Conservation (phyloP, 2,797 vertebrate species). For the Chelon auratus region DNA sequence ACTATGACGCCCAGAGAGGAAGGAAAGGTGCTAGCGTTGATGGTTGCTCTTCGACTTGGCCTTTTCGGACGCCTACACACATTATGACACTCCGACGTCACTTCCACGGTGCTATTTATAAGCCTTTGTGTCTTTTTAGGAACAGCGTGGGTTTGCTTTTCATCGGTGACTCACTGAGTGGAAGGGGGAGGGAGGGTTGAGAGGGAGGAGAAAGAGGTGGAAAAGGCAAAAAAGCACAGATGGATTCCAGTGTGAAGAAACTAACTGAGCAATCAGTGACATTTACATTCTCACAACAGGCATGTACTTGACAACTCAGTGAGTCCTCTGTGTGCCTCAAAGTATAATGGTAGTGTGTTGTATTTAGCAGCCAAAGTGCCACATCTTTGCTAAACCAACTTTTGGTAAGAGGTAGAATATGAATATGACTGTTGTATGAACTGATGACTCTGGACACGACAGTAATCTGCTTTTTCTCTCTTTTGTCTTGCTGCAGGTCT, state of each 20-base stretch:
- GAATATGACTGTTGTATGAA: neutral
- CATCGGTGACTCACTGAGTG: constrained; percentile 90
- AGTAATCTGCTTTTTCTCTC: constrained; percentile 36
- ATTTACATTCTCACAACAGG: constrained; percentile 58
- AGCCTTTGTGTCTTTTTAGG: constrained; percentile 95
- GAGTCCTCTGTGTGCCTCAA: constrained; percentile 9
- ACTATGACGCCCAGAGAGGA: constrained; percentile 42
- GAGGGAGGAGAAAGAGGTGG: constrained; percentile 46
- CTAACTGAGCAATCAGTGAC: constrained; percentile 67
- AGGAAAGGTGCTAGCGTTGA: constrained; percentile 54
- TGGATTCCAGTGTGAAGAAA: constrained; percentile 69
- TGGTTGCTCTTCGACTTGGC: constrained; percentile 86
- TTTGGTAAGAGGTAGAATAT: neutral
- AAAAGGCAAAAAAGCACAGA: constrained; percentile 68
- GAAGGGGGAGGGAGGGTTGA: constrained; percentile 59
- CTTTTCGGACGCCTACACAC: constrained; percentile 90
- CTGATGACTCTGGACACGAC: neutral
- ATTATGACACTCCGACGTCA: constrained; percentile 90
- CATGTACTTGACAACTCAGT: constrained; percentile 22
- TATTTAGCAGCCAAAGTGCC: neutral
- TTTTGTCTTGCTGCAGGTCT: constrained; percentile 55
- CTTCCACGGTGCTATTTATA: constrained; percentile 93
- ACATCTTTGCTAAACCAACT: neutral
- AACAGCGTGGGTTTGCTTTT: constrained; percentile 89
- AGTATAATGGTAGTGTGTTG: constrained; percentile 4